A percentile compares a stretch with the other conserved stretches of the same genome.
Conservation (phyloP, 2,797 vertebrate species). For the Argyrosomus regius region DNA sequence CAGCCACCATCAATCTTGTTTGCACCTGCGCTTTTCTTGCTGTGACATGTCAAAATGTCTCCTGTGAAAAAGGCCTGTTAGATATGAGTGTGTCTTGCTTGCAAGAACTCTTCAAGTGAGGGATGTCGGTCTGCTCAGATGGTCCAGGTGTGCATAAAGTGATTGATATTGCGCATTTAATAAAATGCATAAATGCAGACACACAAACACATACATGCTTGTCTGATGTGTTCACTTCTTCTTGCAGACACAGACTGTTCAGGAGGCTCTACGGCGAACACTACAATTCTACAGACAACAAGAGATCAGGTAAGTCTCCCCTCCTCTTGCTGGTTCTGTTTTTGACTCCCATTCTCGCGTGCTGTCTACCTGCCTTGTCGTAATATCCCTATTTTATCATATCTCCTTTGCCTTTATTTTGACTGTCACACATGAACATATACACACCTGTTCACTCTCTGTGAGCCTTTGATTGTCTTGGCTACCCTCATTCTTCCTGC, state of each 20-base stretch:
- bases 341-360: background rate
- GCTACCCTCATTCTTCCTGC: conserved; percentile 10
- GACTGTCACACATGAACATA: conserved; percentile 23
- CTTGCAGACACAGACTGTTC: conserved; percentile 93
- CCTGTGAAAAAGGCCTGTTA: conserved; percentile 1
- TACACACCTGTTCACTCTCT: conserved; percentile 38
- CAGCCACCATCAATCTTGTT: conserved; percentile 6
- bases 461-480: conserved; percentile 5
- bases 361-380: conserved; percentile 30
- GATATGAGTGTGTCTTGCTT: conserved; percentile 11
- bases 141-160: background rate
- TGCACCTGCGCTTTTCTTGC: background rate
- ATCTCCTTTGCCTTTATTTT: conserved; percentile 25
- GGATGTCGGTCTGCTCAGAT: background rate
- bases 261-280: conserved; percentile 94
- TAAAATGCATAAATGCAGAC: background rate
- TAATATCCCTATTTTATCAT: conserved; percentile 9
- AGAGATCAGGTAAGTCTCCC: conserved; percentile 89
- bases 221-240: conserved; percentile 26
- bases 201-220: background rate
- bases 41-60: conserved; percentile 19
- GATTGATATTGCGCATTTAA: too few relatives aligned
- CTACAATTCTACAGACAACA: conserved; percentile 93
- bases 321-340: conserved; percentile 6
- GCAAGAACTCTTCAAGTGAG: background rate